Evolutionary conservation across 92 coral and sea anemone genomes (phyloP).

Genomic region (Pocillopora meandrina): DNA sequence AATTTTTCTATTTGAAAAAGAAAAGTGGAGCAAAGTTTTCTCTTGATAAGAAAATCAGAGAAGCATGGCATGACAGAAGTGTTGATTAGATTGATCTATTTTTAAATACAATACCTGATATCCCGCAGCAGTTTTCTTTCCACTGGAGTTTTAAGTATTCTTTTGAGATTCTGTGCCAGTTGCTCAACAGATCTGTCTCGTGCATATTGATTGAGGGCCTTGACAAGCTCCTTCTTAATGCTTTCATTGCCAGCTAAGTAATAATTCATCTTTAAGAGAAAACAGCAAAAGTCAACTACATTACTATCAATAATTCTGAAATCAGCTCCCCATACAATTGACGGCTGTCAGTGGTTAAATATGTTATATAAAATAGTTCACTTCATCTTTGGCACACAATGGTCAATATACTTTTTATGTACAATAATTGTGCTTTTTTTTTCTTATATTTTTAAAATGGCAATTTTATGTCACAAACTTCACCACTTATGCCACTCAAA

Average conservation of each 20-base stretch:
- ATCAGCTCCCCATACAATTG: no score
- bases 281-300: background rate
- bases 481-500: no score
- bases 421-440: no score
- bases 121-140: conserved; percentile 84
- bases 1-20: no score
- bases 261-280: conserved; percentile 85
- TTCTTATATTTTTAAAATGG: no score
- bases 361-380: no score
- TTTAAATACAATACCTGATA: conserved; percentile 61
- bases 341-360: no score
- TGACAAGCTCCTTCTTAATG: conserved; percentile 76
- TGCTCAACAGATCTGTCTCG: conserved; percentile 85
- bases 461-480: no score
- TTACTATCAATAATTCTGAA: background rate
- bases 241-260: conserved; percentile 84
- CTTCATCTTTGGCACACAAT: no score
- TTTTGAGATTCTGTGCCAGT: conserved; percentile 65
- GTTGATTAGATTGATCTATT: background rate
- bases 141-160: conserved; percentile 77
- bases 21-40: no score
- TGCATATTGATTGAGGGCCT: conserved; percentile 89
- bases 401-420: no score
- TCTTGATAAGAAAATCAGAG: no score
- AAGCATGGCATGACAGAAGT: background rate